Percentiles rank a stretch among this genome's conserved stretches.
Evolutionary conservation across 2,113 vertebrate genomes (phyloP).

Genomic region (Tursiops truncatus): DNA sequence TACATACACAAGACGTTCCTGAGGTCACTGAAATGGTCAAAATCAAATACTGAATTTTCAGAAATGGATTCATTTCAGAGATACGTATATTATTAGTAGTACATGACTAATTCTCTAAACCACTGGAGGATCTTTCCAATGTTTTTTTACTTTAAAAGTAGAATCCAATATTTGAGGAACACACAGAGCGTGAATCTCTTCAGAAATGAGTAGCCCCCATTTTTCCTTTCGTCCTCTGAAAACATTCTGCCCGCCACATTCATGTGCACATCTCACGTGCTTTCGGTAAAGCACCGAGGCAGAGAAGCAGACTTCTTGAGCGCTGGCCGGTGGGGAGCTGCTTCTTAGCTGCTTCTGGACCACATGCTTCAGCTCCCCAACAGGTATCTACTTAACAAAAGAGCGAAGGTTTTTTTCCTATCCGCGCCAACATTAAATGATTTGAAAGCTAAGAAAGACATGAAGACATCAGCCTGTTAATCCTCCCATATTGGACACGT

Average conservation of each 20-base stretch:
- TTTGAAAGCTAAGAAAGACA: background rate
- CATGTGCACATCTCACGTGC: fast-evolving
- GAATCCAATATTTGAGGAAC: background rate
- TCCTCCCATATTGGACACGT: fast-evolving
- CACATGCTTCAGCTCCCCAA: fast-evolving
- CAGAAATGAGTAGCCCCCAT: background rate
- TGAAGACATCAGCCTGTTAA: fast-evolving
- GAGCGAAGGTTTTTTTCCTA: too few species aligned
- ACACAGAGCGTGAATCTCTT: background rate
- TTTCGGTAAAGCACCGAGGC: background rate
- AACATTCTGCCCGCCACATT: too few species aligned
- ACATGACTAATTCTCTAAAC: background rate
- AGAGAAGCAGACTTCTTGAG: fast-evolving
- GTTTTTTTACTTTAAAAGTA: background rate
- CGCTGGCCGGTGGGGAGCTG: fast-evolving
- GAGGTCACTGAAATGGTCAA: background rate
- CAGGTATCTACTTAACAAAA: fast-evolving
- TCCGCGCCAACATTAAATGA: fast-evolving
- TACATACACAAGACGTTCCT: background rate
- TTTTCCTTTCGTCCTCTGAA: background rate
- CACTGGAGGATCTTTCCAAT: background rate
- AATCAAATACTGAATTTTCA: background rate
- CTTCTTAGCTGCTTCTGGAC: fast-evolving
- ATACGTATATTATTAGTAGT: background rate
- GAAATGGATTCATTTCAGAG: background rate